phyloP scores from a whole-genome alignment of 2,113 vertebrate species.

The Chaetodon auriga region DNA sequence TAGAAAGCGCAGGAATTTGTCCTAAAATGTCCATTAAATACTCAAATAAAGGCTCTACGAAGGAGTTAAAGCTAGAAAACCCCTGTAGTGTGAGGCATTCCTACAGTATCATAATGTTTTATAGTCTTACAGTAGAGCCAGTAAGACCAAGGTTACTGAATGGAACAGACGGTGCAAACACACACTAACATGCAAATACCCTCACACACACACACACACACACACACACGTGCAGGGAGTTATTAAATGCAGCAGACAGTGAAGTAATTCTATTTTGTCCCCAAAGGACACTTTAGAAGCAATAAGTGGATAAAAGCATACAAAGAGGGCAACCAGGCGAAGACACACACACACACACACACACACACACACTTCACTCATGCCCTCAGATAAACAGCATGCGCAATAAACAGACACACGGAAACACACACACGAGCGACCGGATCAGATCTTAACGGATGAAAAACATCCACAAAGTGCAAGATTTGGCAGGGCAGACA shows the following conservation, averaged over 20 bases:
- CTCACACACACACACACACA: conserved; percentile 23
- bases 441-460: not conserved
- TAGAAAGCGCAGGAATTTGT: not conserved
- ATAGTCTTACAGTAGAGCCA: conserved; percentile 54
- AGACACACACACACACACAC: not conserved
- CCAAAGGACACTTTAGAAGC: conserved; percentile 57
- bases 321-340: conserved; percentile 3
- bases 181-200: conserved; percentile 2
- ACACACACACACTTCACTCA: not conserved
- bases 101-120: conserved; percentile 54
- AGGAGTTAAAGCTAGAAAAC: conserved; percentile 5
- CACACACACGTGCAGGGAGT: conserved; percentile 21
- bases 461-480: conserved; percentile 16
- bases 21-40: conserved; percentile 2
- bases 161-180: conserved; percentile 41
- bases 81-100: conserved; percentile 37
- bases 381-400: not conserved
- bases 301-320: conserved; percentile 57
- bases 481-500: conserved; percentile 13
- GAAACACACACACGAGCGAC: not conserved
- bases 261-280: conserved; percentile 60
- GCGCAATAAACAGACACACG: not conserved
- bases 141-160: conserved; percentile 39
- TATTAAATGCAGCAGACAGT: conserved; percentile 70
- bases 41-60: conserved; percentile 16